Conservation (phyloP, 2,888 invertebrate species). For the Danaus chrysippus region DNA sequence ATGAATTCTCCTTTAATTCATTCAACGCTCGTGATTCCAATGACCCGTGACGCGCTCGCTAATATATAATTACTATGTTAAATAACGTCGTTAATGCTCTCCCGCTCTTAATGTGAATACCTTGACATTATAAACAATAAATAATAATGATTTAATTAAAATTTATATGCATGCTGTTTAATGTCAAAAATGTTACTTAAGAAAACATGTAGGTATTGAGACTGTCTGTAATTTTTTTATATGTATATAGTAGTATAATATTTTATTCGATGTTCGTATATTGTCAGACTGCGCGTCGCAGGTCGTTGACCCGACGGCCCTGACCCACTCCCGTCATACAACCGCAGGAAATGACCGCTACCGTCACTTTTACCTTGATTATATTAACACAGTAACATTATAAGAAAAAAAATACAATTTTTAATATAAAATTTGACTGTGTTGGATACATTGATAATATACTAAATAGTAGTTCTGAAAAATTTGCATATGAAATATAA, state of each 20-base stretch:
- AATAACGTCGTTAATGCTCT: background rate
- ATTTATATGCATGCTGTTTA: slow-evolving; percentile 10
- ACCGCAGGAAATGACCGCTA: slow-evolving; percentile 22
- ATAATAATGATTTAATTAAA: slow-evolving; percentile 16
- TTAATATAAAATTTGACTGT: background rate
- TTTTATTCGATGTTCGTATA: slow-evolving; percentile 2
- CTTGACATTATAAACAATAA: slow-evolving; percentile 21
- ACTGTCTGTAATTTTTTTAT: background rate
- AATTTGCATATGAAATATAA: too few species aligned
- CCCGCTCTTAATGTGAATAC: background rate
- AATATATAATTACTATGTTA: background rate
- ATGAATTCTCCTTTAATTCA: slow-evolving; percentile 1
- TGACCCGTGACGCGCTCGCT: background rate
- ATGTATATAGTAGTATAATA: background rate
- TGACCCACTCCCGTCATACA: slow-evolving; percentile 29
- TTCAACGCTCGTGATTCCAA: background rate
- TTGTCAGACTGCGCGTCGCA: slow-evolving; percentile 27
- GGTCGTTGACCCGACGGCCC: slow-evolving; percentile 30
- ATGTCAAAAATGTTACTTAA: slow-evolving; percentile 16
- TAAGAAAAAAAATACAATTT: background rate
- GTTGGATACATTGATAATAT: background rate
- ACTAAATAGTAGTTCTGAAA: too few species aligned
- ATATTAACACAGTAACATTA: slow-evolving; percentile 2
- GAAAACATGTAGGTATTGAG: background rate
- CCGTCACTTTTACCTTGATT: background rate